Base-by-base conservation (phyloP, 2,888 invertebrate genomes). In the Griposia aprilina region DNA sequence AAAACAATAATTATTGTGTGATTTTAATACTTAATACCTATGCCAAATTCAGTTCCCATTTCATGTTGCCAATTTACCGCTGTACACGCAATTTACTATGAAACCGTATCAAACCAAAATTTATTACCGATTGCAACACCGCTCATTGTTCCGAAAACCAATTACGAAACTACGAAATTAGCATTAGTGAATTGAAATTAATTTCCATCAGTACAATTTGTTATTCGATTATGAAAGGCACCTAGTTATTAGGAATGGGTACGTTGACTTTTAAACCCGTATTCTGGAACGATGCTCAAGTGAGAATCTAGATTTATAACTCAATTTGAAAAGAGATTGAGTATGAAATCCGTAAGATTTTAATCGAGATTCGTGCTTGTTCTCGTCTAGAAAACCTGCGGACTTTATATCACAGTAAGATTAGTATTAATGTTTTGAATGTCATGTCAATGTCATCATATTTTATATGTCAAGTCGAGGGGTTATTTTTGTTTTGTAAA, bases 141-240 rank as follows among this genome's bases (percentile, higher is more conserved):
- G 76, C 77, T 80, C 71, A 82, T 84, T 74, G 41, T 74, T 30
- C 36, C 45, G 67, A 76, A 87, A 89, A 80, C 83, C 69, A 85
- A 89, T 89, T 87, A 89, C n/a, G 55, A 66, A 77, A 78, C 59
- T 65, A 69, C 59, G 4, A 62, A 78, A 77, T 85, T 75, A 79
- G 74, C 76, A 77, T 82, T 80, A 72, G 63, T 59, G 8, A 57
- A 66, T 80, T 45, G 41, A 66, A 73, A 87, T 87, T 85, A 80
- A 87, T 80, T 85, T 70, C 26, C 26, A 60, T 48, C 50, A 26
- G 36, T 36, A 57, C 62, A 41, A 57, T 71, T 36, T 26, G 60
- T 59, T 57, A 62, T 71, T 84, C 15, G 2, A 26, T 65, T 80
- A 66, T 60, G 23, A 55, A 45, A 20, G 6, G 15, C 26, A 52